Base-by-base conservation (phyloP, 2,113 vertebrate species). In the Labeo catla region DNA sequence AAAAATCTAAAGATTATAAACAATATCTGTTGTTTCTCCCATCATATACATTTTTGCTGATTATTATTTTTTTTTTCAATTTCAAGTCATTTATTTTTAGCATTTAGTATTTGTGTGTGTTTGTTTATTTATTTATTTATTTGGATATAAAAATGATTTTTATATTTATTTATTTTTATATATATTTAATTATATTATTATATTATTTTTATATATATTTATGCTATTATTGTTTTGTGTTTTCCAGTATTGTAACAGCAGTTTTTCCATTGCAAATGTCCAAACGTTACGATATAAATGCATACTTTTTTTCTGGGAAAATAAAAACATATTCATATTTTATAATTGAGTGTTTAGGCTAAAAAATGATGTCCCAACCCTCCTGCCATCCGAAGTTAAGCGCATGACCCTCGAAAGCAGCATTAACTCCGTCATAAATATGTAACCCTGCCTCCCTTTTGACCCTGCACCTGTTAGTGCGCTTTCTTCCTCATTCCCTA, bases 351-450 rank as follows among this genome's bases (percentile, higher is more conserved):
- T 50, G 13, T 19, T 36, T 19, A 50, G 8, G 1, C 23, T 28
- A 8, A 9, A 81, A 52, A 49, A 34, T 59, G 61, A 12, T 9
- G 0, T 81, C 21, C 57, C 12, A 65, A n/a, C 80, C 47, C 21
- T 0, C 43, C 79, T 49, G 80, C 15, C 61, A 19, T 28, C 47
- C 0, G 4, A n/a, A 82, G 23, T 21, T 34, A 34, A 82, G 34
- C 63, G 10, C 15, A 34, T 50, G 80, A 82, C 63, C 63, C 63
- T 21, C 13, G 16, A 68, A 82, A 68, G 80, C 80, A 59, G n/a
- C 61, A 21, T 54, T 63, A 83, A 34, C 39, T 86, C 65, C 19
- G 34, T 85, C 87, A 89, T 89, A 87, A 88, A 89, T 89, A 90
- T 87, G 76, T 77, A 89, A 86, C 72, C 3, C 39, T 52, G 43